phyloP scores from a whole-genome alignment of 2,888 invertebrate species.

The Galerucella nymphaeae region DNA sequence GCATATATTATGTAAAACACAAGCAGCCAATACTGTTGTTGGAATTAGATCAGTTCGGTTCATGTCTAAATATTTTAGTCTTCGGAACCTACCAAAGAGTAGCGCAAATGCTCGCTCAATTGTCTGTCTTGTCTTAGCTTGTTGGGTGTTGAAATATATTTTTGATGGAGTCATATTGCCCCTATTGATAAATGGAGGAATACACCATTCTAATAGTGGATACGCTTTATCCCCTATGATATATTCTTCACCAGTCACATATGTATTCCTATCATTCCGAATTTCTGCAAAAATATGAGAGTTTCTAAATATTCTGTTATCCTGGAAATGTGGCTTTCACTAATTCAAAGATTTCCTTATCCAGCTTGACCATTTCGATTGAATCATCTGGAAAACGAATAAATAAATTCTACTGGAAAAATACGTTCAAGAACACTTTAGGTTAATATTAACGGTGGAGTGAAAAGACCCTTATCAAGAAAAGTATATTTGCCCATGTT shows the following conservation, averaged over 20 bases:
- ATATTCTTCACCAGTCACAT: neutral
- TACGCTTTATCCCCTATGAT: too few species aligned
- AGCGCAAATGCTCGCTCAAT: conserved; percentile 29
- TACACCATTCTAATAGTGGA: conserved; percentile 13
- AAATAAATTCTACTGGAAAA: too few species aligned
- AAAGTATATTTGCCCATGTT: too few species aligned
- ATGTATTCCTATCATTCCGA: neutral
- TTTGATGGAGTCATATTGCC: conserved; percentile 11
- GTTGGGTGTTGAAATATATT: conserved; percentile 24
- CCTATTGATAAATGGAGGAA: conserved; percentile 23
- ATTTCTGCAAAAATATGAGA: neutral
- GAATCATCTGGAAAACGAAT: too few species aligned
- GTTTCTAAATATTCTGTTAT: conserved; percentile 45
- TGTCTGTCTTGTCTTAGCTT: conserved; percentile 23
- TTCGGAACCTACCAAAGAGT: conserved; percentile 23
- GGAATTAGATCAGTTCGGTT: conserved; percentile 20
- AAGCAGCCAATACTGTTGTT: neutral
- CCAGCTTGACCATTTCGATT: too few species aligned
- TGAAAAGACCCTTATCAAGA: too few species aligned
- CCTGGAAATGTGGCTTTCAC: too few species aligned
- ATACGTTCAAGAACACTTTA: too few species aligned
- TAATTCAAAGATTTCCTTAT: too few species aligned
- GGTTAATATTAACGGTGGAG: too few species aligned
- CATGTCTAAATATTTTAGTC: conserved; percentile 20
- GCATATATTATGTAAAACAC: too few species aligned